Evolutionary conservation across 2,113 vertebrate genomes (phyloP), one percentile per base, ranked within the genome.

Genomic region (Ia io): DNA sequence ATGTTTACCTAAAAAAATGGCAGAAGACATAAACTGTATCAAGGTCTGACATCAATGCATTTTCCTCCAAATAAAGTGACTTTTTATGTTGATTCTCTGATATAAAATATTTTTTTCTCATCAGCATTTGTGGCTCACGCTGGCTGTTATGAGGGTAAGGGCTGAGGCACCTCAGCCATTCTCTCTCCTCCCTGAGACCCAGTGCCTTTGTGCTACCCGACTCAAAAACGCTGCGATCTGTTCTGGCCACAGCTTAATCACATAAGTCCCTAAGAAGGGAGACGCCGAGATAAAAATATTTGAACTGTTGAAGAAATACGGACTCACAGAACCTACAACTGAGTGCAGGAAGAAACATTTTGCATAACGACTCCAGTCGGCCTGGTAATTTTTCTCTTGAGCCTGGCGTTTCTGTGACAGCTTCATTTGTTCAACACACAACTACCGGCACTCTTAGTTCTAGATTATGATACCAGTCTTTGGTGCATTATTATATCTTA

Each of bases 1-100:
- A 99, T 99, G 99, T 99, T 99, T 99, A 99, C 99, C 99, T 99
- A 99, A 99, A 99, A 99, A 99, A 99, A 99, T 99, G 99, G 99
- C 99, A 99, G 99, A 98, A 99, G 99, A 99, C 99, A 99, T 99
- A 99, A 99, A 99, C 99, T 99, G 99, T 99, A 99, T 99, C 99
- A 99, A 99, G 98, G 99, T 99, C 98, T 99, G 99, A 99, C 99
- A 99, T 99, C 99, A 98, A 98, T 98, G 98, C 99, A 99, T 99
- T 99, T 99, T 99, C 99, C 99, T 98, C 98, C 98, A 99, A 99
- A 99, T 99, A 99, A 99, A 99, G 99, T 99, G 99, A 99, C 99
- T 99, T 99, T 99, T 99, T 99, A 98, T 99, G 99, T 99, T 99
- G 99, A 99, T 99, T 99, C 98, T 98, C 98, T 95, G 99, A 99